phyloP scores from a whole-genome alignment of 64 coral and sea anemone species.

The Porites australiensis region DNA sequence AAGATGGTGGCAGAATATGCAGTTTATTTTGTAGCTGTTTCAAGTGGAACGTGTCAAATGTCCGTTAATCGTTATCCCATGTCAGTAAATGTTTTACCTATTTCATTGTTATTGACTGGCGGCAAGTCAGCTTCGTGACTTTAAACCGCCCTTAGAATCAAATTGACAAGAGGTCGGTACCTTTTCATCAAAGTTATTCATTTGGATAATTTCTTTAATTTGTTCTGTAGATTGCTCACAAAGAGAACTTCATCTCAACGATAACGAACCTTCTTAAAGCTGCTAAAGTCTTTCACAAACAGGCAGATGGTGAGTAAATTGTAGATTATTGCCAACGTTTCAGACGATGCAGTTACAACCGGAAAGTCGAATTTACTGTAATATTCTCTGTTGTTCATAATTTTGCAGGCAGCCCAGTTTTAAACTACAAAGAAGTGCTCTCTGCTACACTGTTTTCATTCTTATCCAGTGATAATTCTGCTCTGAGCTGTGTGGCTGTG shows the following conservation, averaged over 20 bases:
- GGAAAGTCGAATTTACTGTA: not conserved
- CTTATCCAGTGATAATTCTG: not conserved
- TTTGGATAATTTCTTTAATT: not conserved
- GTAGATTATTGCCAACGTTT: no score
- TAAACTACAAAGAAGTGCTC: conserved; percentile 23
- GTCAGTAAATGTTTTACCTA: no score
- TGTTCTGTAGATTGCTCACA: conserved; percentile 18
- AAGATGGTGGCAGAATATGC: no score
- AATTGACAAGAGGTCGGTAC: no score
- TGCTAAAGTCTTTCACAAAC: conserved; percentile 31
- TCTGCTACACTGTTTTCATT: conserved; percentile 47
- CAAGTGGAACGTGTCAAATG: no score
- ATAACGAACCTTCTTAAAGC: conserved; percentile 44
- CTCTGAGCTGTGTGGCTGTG: conserved; percentile 41
- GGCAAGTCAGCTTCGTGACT: no score
- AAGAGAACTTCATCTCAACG: conserved; percentile 22
- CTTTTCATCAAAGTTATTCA: not conserved
- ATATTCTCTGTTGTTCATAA: not conserved
- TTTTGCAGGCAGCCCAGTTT: conserved; percentile 7
- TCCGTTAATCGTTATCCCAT: no score
- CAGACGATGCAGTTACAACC: no score
- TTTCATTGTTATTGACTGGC: no score
- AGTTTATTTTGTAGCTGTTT: no score
- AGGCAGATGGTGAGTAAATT: not conserved
- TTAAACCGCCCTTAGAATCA: no score